Evolutionary conservation across 1,140 invertebrate genomes (phyloP).

Genomic region (Drosophila burlai): DNA sequence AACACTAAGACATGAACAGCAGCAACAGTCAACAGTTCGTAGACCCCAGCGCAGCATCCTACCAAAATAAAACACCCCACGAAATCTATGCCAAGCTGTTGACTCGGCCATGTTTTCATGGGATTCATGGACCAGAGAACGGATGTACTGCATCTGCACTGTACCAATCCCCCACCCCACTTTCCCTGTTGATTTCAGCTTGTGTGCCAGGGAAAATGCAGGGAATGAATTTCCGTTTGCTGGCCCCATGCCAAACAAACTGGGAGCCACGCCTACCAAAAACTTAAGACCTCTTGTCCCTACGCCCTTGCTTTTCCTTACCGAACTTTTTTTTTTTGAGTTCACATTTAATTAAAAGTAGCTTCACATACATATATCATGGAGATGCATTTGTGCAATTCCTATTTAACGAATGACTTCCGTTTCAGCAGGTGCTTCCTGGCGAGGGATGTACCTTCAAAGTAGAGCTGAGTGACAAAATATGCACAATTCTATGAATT

Average conservation of each 20-base stretch:
- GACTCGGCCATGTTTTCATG: conserved; percentile 27
- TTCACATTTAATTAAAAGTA: conserved; percentile 55
- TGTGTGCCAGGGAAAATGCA: conserved; percentile 33
- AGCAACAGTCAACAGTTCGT: conserved; percentile 36
- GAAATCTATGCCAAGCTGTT: conserved; percentile 51
- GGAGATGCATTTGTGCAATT: conserved; percentile 29
- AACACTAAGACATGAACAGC: conserved; percentile 33
- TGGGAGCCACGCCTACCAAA: conserved; percentile 26
- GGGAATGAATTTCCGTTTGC: conserved; percentile 24
- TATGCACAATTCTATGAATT: background rate
- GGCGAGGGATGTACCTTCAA: background rate
- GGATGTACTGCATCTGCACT: conserved; percentile 50
- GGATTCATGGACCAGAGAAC: conserved; percentile 8
- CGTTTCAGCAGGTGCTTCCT: conserved; percentile 39
- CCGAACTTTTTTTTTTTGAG: conserved; percentile 17
- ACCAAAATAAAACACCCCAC: conserved; percentile 13
- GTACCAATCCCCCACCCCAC: conserved; percentile 1
- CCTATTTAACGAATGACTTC: conserved; percentile 28
- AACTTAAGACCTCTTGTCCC: conserved; percentile 31
- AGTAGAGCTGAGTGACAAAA: background rate
- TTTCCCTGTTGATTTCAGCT: conserved; percentile 27
- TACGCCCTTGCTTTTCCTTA: background rate
- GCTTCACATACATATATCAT: conserved; percentile 38
- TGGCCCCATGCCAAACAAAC: conserved; percentile 41
- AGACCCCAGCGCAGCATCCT: conserved; percentile 37